Base-by-base conservation (phyloP, 2,888 invertebrate genomes). In the Myopa tessellatipennis region DNA sequence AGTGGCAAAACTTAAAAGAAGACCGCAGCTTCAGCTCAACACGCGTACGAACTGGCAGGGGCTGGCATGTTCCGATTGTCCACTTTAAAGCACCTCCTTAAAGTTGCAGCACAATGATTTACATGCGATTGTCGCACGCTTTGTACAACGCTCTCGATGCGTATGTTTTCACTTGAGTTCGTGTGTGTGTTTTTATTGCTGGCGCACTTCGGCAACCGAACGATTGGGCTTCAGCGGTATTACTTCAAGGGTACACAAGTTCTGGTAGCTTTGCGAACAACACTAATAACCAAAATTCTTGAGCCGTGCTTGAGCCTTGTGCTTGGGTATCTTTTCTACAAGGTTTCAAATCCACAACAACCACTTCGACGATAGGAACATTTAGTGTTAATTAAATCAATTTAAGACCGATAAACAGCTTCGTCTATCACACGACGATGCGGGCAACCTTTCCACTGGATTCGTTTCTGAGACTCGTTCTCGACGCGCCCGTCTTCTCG, bases 401-500 rank as follows among this genome's bases (percentile, higher is more conserved):
- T 77, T 74, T 73, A 38, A 73, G 67, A 68, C 60, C 45, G 34
- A n/a, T 14, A n/a, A n/a, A n/a, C 12, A 5, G 14, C 14, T 61
- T 73, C 60, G 68, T 55, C 14, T 76, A 65, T 40, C 38, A 26
- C 55, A 65, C 55, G 58, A 60, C 70, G 52, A 69, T 77, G 58
- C 63, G 67, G 58, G 60, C 45, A n/a, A n/a, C n/a, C 71, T 70
- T 72, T 52, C 10, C 68, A 77, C 74, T 73, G 26, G 38, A 58
- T 78, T 79, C 36, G 70, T 69, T 71, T 71, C 78, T 72, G 69
- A 78, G 60, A 81, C 38, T 34, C 55, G 36, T n/a, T 58, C 34
- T 45, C 78, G 82, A 80, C 82, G 82, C 82, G 81, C 81, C 81
- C 82, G 82, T 80, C 76, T 79, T 80, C 67, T 50, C 40, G 71